phyloP scores from a whole-genome alignment of 2,888 invertebrate genomes.

The Xiphydria camelus region DNA sequence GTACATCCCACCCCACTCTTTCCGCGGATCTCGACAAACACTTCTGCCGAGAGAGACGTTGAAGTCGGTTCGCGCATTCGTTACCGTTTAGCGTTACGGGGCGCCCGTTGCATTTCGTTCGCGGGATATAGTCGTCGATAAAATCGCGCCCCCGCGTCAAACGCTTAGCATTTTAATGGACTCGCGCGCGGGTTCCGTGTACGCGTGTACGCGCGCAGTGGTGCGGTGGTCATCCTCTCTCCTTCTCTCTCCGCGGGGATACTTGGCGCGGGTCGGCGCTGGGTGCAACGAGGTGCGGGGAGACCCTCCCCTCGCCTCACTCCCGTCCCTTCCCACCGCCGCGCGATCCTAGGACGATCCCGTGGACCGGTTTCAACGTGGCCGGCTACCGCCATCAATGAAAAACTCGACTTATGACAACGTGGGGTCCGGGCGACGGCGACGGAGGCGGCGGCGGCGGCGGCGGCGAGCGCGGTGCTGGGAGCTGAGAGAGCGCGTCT shows the following conservation, averaged over 20 bases:
- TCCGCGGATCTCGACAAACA: too few relatives aligned
- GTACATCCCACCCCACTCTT: too few relatives aligned
- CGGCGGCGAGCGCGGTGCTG: constrained; percentile 6
- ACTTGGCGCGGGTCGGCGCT: too few relatives aligned
- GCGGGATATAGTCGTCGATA: too few relatives aligned
- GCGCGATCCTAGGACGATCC: constrained; percentile 23
- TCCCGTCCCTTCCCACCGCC: background rate
- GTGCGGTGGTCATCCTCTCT: constrained; percentile 11
- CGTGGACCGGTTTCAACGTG: constrained; percentile 44
- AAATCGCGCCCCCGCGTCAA: constrained; percentile 38
- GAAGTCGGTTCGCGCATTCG: too few relatives aligned
- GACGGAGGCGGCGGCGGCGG: too few relatives aligned
- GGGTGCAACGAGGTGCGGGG: background rate
- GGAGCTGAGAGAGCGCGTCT: constrained; percentile 15
- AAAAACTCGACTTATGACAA: constrained; percentile 52
- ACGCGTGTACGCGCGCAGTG: constrained; percentile 18
- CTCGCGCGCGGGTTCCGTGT: constrained; percentile 19
- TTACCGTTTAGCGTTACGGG: too few relatives aligned
- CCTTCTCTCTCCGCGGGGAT: background rate
- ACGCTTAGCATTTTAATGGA: constrained; percentile 46
- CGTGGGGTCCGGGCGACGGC: constrained; percentile 22
- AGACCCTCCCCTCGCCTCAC: background rate
- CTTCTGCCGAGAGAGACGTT: too few relatives aligned
- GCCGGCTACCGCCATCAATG: constrained; percentile 49
- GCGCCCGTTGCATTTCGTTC: too few relatives aligned